Evolutionary conservation across 1,140 invertebrate genomes (phyloP).

Genomic region (Varroa destructor): DNA sequence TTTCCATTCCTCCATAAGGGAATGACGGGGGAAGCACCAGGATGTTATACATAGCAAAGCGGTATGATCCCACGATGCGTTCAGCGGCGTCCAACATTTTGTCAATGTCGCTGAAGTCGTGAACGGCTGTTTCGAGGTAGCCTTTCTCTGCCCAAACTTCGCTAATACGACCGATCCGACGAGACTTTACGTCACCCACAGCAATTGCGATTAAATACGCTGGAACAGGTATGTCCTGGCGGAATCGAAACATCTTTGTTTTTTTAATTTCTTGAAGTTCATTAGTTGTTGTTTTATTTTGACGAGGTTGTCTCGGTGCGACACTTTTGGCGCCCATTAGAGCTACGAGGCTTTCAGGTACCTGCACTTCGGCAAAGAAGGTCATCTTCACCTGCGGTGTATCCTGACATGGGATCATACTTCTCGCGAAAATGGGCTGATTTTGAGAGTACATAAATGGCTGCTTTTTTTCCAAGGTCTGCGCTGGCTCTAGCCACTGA

Average conservation of each 20-base stretch:
- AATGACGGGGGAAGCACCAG: slow-evolving; percentile 86
- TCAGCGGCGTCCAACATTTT: slow-evolving; percentile 68
- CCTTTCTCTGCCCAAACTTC: slow-evolving; percentile 78
- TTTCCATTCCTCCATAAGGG: slow-evolving; percentile 93
- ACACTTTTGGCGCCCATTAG: slow-evolving; percentile 37
- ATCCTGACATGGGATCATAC: slow-evolving; percentile 83
- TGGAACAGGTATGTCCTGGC: slow-evolving; percentile 52
- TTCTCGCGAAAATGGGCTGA: slow-evolving; percentile 46
- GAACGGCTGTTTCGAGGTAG: slow-evolving; percentile 64
- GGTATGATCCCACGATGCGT: slow-evolving; percentile 54
- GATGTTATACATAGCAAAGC: slow-evolving; percentile 59
- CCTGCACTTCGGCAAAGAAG: slow-evolving; percentile 53
- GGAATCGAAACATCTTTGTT: slow-evolving; percentile 49
- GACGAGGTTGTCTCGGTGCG: too few species aligned
- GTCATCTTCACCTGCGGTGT: slow-evolving; percentile 77
- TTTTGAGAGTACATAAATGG: too few species aligned
- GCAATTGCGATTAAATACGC: slow-evolving; percentile 64
- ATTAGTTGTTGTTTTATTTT: too few species aligned
- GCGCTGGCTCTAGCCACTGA: too few species aligned
- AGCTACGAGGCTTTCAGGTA: slow-evolving; percentile 36
- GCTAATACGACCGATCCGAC: slow-evolving; percentile 56
- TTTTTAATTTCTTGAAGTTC: slow-evolving; percentile 30
- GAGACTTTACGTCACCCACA: slow-evolving; percentile 62
- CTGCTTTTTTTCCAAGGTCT: too few species aligned
- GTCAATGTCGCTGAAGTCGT: slow-evolving; percentile 77